A percentile compares a stretch with the other conserved stretches of the same genome.
Conservation (phyloP, 2,888 invertebrate species). For the Diloba caeruleocephala region DNA sequence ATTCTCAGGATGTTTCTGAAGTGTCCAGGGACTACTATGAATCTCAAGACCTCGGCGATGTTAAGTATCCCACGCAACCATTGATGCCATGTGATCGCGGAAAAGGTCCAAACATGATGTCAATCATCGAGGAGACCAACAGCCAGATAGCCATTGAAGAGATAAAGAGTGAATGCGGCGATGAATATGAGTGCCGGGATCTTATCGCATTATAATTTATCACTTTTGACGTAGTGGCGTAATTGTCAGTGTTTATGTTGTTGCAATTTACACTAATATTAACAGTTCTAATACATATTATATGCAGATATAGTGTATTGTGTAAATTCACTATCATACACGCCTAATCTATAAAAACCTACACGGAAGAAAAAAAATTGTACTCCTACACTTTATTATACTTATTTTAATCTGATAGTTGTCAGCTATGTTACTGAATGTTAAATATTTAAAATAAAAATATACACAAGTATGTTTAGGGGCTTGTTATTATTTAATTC, state of each 20-base stretch:
- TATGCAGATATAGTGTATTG: constrained; percentile 1
- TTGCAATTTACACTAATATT: constrained; percentile 16
- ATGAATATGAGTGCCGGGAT: constrained; percentile 58
- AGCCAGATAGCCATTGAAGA: constrained; percentile 78
- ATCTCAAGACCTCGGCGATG: constrained; percentile 58
- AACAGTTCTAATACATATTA: too few relatives aligned
- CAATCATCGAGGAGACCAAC: constrained; percentile 76
- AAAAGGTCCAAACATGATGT: constrained; percentile 56
- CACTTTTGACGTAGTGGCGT: constrained; percentile 27
- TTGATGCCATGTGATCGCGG: constrained; percentile 45
- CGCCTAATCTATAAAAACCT: too few relatives aligned
- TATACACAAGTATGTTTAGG: background rate
- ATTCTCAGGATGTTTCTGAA: constrained; percentile 63
- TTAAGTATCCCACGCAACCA: constrained; percentile 43
- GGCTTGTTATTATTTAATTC: background rate
- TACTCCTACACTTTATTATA: background rate
- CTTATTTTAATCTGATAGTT: background rate
- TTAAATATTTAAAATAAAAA: too few relatives aligned
- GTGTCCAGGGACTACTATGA: constrained; percentile 59
- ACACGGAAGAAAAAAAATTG: too few relatives aligned
- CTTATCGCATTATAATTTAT: constrained; percentile 52
- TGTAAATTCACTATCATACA: constrained; percentile 13
- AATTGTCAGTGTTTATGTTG: constrained; percentile 10
- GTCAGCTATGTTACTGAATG: background rate
- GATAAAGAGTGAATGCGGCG: constrained; percentile 58